Base-by-base conservation (phyloP, 2,797 vertebrate genomes). In the Miichthys miiuy region DNA sequence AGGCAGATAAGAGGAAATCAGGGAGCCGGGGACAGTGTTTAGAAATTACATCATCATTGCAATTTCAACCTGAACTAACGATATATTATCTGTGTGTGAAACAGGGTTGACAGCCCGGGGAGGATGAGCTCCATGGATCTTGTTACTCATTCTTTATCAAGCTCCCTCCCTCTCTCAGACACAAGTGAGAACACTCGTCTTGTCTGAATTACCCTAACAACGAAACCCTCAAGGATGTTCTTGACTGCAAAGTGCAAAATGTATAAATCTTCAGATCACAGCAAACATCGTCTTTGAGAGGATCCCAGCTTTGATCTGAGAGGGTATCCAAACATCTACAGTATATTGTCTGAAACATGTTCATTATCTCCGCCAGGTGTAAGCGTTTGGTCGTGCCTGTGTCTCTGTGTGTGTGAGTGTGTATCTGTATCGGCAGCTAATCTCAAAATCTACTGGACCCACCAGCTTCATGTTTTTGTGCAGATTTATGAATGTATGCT, bases 231-330 rank as follows among this genome's bases (percentile, higher is more conserved):
- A 21, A 65, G 57, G 75, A 73, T 58, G 56, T 50, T 71, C 60
- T 44, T 68, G 38, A 77, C 65, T 75, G 68, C 0, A 6, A 85
- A 64, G 52, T 69, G 58, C 30, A 60, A 46, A 62, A 47, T 25
- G 42, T 74, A 42, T 69, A 80, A 69, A 84, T 76, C 82, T 71
- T 83, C 27, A 75, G 62, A 86, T 91, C 75, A 76, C 67, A 80
- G 54, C 60, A 27, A 58, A 73, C 50, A 47, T 46, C 30, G 23
- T 83, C 67, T 72, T 34, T 66, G 41, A 77, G 38, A 55, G n/a
- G 50, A 75, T 44, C 17, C 10, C n/a, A 7, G 51, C 66, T 77
- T 52, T 75, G 57, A 82, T 73, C 46, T 75, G 50, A 56, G 48
- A 51, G 73, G 63, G 42, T 18, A 52, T 34, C 9, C 52, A 62